phyloP scores from a whole-genome alignment of 2,888 invertebrate species.

The Hymenopus coronatus region DNA sequence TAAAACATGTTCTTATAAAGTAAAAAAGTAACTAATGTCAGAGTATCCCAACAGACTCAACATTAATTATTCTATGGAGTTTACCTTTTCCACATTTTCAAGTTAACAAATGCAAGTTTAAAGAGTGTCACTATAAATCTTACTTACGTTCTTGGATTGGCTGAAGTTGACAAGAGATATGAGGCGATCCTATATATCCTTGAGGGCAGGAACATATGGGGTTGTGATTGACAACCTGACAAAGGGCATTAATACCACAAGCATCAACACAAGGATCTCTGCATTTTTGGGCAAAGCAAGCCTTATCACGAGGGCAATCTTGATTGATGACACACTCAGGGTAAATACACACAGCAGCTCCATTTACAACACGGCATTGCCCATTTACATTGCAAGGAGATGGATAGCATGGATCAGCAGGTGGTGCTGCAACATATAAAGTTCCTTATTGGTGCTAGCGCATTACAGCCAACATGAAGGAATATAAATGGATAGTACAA shows the following conservation, averaged over 20 bases:
- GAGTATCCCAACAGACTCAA: neutral
- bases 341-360: conserved; percentile 70
- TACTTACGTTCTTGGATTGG: conserved; percentile 43
- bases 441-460: neutral
- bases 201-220: conserved; percentile 79
- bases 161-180: conserved; percentile 65
- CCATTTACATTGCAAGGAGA: conserved; percentile 83
- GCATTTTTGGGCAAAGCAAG: conserved; percentile 80
- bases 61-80: too few species aligned
- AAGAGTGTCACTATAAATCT: neutral
- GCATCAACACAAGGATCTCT: conserved; percentile 78
- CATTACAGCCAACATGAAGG: neutral
- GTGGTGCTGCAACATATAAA: conserved; percentile 43
- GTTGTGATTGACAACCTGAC: conserved; percentile 69
- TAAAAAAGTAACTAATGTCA: neutral
- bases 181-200: conserved; percentile 74
- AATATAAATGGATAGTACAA: neutral
- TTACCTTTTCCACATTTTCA: too few species aligned
- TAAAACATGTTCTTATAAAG: neutral
- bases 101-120: too few species aligned
- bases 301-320: conserved; percentile 79
- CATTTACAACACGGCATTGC: conserved; percentile 69
- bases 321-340: conserved; percentile 86
- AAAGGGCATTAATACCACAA: conserved; percentile 79
- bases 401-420: conserved; percentile 73